phyloP scores from a whole-genome alignment of 2,888 invertebrate genomes.

The Cheilosia soror region DNA sequence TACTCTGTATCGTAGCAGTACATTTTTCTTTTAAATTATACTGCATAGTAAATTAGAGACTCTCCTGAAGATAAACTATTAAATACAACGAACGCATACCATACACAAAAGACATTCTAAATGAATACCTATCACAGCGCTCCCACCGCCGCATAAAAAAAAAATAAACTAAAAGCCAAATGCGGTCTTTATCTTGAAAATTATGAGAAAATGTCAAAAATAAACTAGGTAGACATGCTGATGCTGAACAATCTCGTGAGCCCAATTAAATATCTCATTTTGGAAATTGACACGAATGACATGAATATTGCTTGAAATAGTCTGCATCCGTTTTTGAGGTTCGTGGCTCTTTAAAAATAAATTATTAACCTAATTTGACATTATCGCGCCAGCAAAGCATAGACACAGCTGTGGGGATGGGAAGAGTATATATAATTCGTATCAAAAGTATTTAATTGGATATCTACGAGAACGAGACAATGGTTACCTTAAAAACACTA shows the following conservation, averaged over 20 bases:
- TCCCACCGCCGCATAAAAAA: background rate
- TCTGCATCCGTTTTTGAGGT: constrained; percentile 39
- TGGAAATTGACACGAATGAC: constrained; percentile 35
- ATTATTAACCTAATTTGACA: constrained; percentile 24
- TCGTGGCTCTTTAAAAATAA: constrained; percentile 44
- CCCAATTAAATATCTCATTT: constrained; percentile 48
- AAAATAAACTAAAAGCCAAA: background rate
- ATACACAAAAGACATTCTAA: background rate
- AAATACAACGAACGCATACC: background rate
- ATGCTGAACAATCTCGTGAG: constrained; percentile 1
- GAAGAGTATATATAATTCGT: constrained; percentile 2
- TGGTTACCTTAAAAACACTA: too few relatives aligned
- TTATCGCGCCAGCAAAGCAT: background rate
- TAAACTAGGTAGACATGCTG: constrained; percentile 22
- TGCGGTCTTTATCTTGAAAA: background rate
- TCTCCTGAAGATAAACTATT: too few relatives aligned
- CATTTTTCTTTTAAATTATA: too few relatives aligned
- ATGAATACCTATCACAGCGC: background rate
- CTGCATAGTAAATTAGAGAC: too few relatives aligned
- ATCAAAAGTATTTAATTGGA: background rate
- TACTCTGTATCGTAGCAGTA: too few relatives aligned
- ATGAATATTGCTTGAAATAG: constrained; percentile 36
- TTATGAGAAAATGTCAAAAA: constrained; percentile 28
- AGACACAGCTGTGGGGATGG: background rate
- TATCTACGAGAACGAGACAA: too few relatives aligned